Evolutionary conservation across 2,797 vertebrate species (phyloP), one percentile per base, ranked within the genome.

Genomic region (Sitta carolinensis): DNA sequence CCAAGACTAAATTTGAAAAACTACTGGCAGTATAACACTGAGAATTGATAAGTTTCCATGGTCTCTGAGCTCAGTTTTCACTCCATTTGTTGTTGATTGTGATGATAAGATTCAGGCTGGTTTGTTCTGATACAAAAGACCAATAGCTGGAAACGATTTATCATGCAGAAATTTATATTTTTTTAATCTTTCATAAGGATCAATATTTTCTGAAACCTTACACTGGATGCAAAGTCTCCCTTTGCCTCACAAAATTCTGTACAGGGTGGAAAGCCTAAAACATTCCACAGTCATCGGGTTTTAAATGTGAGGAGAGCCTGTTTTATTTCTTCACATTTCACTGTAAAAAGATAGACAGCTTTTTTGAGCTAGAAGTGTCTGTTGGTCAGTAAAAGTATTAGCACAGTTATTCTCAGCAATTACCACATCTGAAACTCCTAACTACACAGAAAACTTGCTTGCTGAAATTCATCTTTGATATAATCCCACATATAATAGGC

Each of bases 221-320:
- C 8, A 66, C 5, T 77, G 36, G 10, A 42, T 38, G 8, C 0
- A 0, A 69, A 6, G 10, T 32, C 10, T 76, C 20, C 8, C 26
- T 84, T 89, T 51, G 23, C 36, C n/a, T 93, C 32, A 13, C 4
- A 20, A 77, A 57, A 74, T 40, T 70, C 62, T 61, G 4, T 17
- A 18, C 8, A 64, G 21, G 10, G 8, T 42, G 17, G 11, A 83
- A 90, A 68, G 12, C 13, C 43, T 21, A 30, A 70, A 73, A 27
- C 13, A 74, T 22, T 54, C 26, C 32, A 38, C 10, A 77, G 1
- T 21, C 8, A 29, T 1, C 42, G 19, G 3, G 16, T 76, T 76
- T 89, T n/a, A 82, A 57, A 30, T 14, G 9, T 30, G 29, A 84
- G 16, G 17, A 78, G 5, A 82, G 2, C 2, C 34, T 73, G 21